Percentiles rank a stretch among this genome's conserved stretches.
Evolutionary conservation across 2,888 invertebrate genomes (phyloP).

Genomic region (Andrena camellia): DNA sequence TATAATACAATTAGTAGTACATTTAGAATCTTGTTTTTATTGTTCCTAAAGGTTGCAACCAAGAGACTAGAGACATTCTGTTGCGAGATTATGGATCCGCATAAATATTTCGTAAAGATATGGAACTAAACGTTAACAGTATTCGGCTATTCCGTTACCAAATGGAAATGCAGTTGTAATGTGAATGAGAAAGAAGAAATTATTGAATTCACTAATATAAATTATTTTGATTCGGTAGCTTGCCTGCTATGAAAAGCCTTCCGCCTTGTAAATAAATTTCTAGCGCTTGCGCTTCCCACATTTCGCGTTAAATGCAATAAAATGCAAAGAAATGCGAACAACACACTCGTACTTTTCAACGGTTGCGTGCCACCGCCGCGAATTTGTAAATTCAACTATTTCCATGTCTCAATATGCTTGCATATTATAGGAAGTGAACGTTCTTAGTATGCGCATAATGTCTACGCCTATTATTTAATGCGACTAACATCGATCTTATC

Average conservation of each 20-base stretch:
- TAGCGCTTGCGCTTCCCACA: neutral
- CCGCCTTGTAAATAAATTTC: slow-evolving; percentile 16
- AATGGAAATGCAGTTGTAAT: slow-evolving; percentile 30
- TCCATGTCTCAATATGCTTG: neutral
- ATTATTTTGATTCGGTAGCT: slow-evolving; percentile 40
- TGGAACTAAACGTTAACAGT: slow-evolving; percentile 10
- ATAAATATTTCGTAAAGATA: slow-evolving; percentile 25
- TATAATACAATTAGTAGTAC: slow-evolving; percentile 35
- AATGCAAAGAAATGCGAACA: slow-evolving; percentile 47
- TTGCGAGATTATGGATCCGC: slow-evolving; percentile 14
- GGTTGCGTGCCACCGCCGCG: neutral
- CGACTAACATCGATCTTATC: slow-evolving; percentile 6
- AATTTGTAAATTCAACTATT: slow-evolving; percentile 14
- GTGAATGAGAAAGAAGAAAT: slow-evolving; percentile 24
- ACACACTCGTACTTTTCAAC: neutral
- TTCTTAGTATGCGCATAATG: slow-evolving; percentile 13
- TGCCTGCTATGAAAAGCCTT: neutral
- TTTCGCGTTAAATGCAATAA: slow-evolving; percentile 49
- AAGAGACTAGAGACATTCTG: slow-evolving; percentile 59
- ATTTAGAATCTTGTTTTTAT: slow-evolving; percentile 37
- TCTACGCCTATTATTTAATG: slow-evolving; percentile 1
- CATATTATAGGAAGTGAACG: slow-evolving; percentile 16
- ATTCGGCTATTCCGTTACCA: slow-evolving; percentile 1
- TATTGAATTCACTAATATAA: slow-evolving; percentile 3
- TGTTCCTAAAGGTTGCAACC: slow-evolving; percentile 41